A percentile compares a stretch with the other conserved stretches of the same genome.
These are phyloP conservation scores for Papilio gigon DNA, from an alignment of 2,888 invertebrate genomes.

Conservation along the genomic window DNA sequence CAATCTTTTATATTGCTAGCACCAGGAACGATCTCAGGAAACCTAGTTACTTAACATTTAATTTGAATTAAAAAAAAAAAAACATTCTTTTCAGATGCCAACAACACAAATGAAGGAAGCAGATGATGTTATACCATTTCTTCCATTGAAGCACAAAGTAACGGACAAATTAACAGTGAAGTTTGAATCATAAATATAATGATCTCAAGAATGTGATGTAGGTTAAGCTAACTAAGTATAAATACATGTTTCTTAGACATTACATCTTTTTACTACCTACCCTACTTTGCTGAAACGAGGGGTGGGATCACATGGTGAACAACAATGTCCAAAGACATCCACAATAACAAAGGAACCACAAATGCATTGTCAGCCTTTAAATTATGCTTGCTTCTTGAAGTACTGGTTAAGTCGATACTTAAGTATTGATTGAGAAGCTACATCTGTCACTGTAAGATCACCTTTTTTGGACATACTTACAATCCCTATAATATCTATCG, in stretches of 20 bases:
- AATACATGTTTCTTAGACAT: constrained; percentile 31
- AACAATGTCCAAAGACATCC: neutral
- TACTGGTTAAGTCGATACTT: no score
- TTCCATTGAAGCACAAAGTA: constrained; percentile 66
- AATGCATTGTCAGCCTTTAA: no score
- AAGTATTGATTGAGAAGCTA: no score
- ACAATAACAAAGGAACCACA: neutral
- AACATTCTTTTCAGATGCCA: constrained; percentile 64
- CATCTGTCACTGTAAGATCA: no score
- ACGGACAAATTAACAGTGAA: constrained; percentile 69
- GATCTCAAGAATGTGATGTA: constrained; percentile 43
- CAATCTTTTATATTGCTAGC: no score
- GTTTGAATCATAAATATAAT: constrained; percentile 36
- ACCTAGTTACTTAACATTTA: no score
- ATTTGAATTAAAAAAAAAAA: neutral
- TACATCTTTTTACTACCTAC: neutral
- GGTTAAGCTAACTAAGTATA: constrained; percentile 35
- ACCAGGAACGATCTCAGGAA: no score
- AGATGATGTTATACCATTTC: constrained; percentile 71
- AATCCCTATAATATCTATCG: no score
- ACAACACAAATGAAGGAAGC: constrained; percentile 75
- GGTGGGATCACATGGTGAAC: no score
- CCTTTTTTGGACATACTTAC: no score
- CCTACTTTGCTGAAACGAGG: neutral
- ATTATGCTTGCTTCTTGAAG: no score